Evolutionary conservation across 2,113 vertebrate genomes (phyloP).

Genomic region (Ictalurus punctatus): DNA sequence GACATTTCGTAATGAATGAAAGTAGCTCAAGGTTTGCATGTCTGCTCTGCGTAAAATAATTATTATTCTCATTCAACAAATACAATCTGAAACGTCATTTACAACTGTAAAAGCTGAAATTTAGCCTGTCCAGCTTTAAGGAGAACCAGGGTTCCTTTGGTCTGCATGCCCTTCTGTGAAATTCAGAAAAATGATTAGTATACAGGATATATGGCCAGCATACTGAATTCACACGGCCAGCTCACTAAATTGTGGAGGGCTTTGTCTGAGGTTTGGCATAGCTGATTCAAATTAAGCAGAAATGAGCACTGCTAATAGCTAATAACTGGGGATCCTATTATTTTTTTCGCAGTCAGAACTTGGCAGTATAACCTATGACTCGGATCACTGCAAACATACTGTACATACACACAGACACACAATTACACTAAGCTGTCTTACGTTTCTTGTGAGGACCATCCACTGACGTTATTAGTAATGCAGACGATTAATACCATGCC

Average conservation of each 20-base stretch:
- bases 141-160: background rate
- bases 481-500: background rate
- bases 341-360: constrained; percentile 9
- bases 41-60: background rate
- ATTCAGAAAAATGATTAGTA: background rate
- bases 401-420: constrained; percentile 13
- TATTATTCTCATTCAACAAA: background rate
- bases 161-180: background rate
- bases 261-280: constrained; percentile 6
- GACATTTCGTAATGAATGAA: background rate
- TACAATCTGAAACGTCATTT: background rate
- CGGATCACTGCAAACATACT: constrained; percentile 10
- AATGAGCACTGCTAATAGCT: constrained; percentile 1
- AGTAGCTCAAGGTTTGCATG: background rate
- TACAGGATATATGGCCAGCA: background rate
- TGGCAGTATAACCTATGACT: constrained; percentile 36
- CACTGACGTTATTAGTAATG: background rate
- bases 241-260: background rate
- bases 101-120: background rate
- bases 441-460: background rate
- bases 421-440: constrained; percentile 6
- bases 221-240: background rate
- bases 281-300: constrained; percentile 8
- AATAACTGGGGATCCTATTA: constrained; percentile 7
- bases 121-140: background rate